Evolutionary conservation across 2,113 vertebrate genomes (phyloP), one percentile per base, ranked within the genome.

Genomic region (Cebus imitator): DNA sequence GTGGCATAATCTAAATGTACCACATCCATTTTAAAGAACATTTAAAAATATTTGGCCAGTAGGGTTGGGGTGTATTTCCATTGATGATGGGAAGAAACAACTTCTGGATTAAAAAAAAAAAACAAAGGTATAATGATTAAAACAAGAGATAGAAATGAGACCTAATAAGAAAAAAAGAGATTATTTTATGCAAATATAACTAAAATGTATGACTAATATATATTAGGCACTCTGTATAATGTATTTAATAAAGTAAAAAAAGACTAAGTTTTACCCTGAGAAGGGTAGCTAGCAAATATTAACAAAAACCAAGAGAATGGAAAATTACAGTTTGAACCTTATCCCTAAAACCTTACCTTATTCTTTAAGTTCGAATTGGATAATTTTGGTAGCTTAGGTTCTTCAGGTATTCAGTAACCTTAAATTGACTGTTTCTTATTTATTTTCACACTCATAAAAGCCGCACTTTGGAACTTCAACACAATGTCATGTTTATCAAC

Each of bases 371-470:
- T 87, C 73, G 32, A 79, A 79, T 64, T 30, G 20, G 40, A 87
- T 83, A 13, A 37, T 72, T 93, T 82, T 83, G n/a, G 20, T 8
- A 68, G n/a, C 8, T 92, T 57, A 90, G 61, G 72, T 87, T 87
- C 40, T 83, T 95, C 75, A 91, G 17, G 32, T 82, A 93, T 78
- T 95, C 85, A 66, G 9, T 48, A 96, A 95, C 17, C 81, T 90
- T 76, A 16, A 82, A 68, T 12, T 72, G 52, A 50, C 11, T 90
- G 79, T 70, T 68, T 86, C 8, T 48, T 82, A 78, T 95, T 87
- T 81, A 94, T 64, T 87, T 95, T 93, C 61, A 87, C 18, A 95
- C 1, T 72, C 43, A 79, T 2, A 57, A 32, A 17, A 87, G 64
- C 37, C 68, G 17, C 16, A 85, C 30, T 37, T 84, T 75, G 48